Evolutionary conservation across 2,888 invertebrate species (phyloP).

Genomic region (Drosophila infuscata): DNA sequence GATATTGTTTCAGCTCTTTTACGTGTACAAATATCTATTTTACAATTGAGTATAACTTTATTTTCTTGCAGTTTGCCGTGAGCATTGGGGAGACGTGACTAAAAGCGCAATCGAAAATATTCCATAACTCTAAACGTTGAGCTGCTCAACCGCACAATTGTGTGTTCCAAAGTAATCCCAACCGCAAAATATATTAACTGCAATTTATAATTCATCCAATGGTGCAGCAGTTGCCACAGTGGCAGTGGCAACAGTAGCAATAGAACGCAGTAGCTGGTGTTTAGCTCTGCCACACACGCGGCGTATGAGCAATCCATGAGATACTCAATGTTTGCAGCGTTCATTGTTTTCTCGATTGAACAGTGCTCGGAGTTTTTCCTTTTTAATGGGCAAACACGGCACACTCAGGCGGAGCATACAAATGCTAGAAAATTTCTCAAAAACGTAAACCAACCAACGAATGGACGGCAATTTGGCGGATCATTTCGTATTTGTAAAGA

Average conservation of each 20-base stretch:
- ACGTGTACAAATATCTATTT: conserved; percentile 2
- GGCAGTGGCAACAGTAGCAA: background rate
- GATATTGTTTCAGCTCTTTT: background rate
- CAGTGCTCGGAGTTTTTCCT: conserved; percentile 33
- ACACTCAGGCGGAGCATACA: conserved; percentile 52
- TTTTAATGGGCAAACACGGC: conserved; percentile 52
- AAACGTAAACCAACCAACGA: conserved; percentile 31
- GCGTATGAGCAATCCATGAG: conserved; percentile 45
- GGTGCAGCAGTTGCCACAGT: background rate
- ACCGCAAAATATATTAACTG: conserved; percentile 60
- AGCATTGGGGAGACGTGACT: conserved; percentile 49
- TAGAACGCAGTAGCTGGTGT: conserved; percentile 9
- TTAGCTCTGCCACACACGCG: conserved; percentile 26
- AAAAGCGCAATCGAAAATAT: conserved; percentile 43
- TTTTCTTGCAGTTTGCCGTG: conserved; percentile 7
- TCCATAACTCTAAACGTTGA: conserved; percentile 33
- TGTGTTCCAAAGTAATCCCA: conserved; percentile 41
- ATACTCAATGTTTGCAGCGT: conserved; percentile 30
- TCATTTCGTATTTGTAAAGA: conserved; percentile 46
- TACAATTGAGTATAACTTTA: conserved; percentile 10
- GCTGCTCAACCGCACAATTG: conserved; percentile 17
- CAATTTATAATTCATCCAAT: conserved; percentile 63
- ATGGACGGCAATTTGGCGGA: conserved; percentile 48
- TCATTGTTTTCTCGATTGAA: conserved; percentile 46
- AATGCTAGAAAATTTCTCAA: conserved; percentile 53